Percentiles rank a stretch among this genome's conserved stretches.
Conservation (phyloP, 2,888 invertebrate genomes). For the Drosophila anceps region DNA sequence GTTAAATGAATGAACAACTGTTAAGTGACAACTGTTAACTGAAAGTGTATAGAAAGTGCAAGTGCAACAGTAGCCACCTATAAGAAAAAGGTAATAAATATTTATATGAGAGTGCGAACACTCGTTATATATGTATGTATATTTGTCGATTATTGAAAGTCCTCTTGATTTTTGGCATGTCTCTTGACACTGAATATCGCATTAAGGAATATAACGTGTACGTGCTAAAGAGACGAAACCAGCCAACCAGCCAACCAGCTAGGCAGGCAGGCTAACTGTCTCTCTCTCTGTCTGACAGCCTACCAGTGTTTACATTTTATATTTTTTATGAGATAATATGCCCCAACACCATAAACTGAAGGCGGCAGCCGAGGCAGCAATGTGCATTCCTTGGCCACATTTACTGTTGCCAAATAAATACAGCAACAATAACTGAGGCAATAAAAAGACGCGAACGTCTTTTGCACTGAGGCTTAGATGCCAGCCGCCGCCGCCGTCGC, state of each 20-base stretch:
- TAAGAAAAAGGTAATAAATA: slow-evolving; percentile 10
- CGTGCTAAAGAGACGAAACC: slow-evolving; percentile 64
- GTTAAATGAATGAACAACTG: background rate
- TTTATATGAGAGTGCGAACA: slow-evolving; percentile 4
- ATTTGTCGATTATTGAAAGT: slow-evolving; percentile 6
- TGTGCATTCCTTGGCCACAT: slow-evolving; percentile 44
- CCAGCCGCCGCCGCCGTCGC: too few relatives aligned
- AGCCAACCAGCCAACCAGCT: slow-evolving; percentile 36
- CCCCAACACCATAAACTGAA: slow-evolving; percentile 61
- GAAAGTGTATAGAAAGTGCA: slow-evolving; percentile 2
- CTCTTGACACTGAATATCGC: slow-evolving; percentile 45
- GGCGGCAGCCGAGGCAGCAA: slow-evolving; percentile 26
- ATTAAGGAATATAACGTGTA: slow-evolving; percentile 65
- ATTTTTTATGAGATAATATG: slow-evolving; percentile 79
- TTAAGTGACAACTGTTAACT: background rate
- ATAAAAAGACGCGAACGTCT: slow-evolving; percentile 74
- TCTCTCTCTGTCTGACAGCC: slow-evolving; percentile 20
- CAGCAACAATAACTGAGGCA: slow-evolving; percentile 71
- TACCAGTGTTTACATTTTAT: slow-evolving; percentile 78
- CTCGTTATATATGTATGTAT: background rate
- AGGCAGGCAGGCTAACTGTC: background rate
- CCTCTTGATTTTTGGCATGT: slow-evolving; percentile 18
- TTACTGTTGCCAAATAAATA: slow-evolving; percentile 73
- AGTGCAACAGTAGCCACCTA: background rate
- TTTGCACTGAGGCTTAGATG: slow-evolving; percentile 13